Evolutionary conservation across 2,113 vertebrate genomes (phyloP), one percentile per base, ranked within the genome.

Genomic region (Vulpes ferrilata): DNA sequence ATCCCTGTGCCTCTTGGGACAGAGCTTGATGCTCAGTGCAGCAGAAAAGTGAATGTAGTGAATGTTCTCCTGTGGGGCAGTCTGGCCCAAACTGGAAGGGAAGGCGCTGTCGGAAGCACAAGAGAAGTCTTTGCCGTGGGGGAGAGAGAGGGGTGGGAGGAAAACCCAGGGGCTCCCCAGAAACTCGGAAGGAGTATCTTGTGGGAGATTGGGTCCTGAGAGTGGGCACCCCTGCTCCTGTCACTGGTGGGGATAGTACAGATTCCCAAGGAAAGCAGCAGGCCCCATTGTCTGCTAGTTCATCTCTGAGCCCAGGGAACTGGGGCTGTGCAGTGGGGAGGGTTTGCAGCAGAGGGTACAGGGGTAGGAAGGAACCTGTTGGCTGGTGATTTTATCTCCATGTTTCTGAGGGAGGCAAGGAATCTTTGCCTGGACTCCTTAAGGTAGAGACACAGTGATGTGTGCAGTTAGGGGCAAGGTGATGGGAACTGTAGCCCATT

Each of bases 311-410:
- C 38, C 38, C 4, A 55, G 4, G 82, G 11, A 19, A 22, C 38
- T n/a, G 0, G 73, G 15, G 71, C 30, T 57, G 8, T 2, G 0
- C 76, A 2, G 8, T 25, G 23, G 22, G 32, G 5, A 3, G 17
- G 76, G 30, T 57, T 6, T 23, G n/a, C 32, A 30, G 84, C 78
- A 78, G 78, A 48, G 53, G 62, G 10, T 2, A 23, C 53, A 0
- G 8, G 69, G 12, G 30, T 55, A 7, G 23, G 51, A 80, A 82
- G 80, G 55, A 53, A 16, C 25, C 65, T 16, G 19, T 11, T 25
- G 57, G 6, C 19, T 17, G 59, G 15, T 65, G 69, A n/a, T 27
- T 13, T 83, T 57, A 25, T 71, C 55, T 19, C 5, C 3, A 62
- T 27, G 35, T 4, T 48, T 51, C 65, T 2, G 2, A 27, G 0